Evolutionary conservation across 2,888 invertebrate species (phyloP), one percentile per base, ranked within the genome.

Genomic region (Pecten maximus): DNA sequence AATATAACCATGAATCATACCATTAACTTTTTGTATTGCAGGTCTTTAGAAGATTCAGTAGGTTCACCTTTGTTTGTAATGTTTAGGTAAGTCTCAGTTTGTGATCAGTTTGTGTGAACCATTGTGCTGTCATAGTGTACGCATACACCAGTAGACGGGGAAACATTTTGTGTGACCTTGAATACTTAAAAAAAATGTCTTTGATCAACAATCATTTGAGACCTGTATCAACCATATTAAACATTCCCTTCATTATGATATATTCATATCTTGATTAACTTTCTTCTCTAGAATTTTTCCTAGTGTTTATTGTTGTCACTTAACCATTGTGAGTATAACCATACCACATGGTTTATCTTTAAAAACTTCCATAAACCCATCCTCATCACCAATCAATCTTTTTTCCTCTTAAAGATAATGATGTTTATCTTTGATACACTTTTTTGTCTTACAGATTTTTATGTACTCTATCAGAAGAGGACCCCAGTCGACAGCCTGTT

Each of bases 21-120:
- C n/a, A n/a, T n/a, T n/a, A n/a, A 35, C 23, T 50, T 87, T 89
- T 88, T 89, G 39, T 87, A 40, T 94, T 94, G 50, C 94, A 96
- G 96, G 89, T 94, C 96, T 93, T 97, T 98, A 92, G 97, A 98
- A 94, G 98, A 98, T 96, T 98, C 98, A 95, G 98, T 98, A 95
- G 98, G 98, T 95, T 98, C 98, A 54, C 98, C 98, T 90, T 97
- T 99, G 94, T 99, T 99, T 97, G 98, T 98, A 35, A 97, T 99
- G 97, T 98, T 98, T 97, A 95, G 97, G 97, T 97, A 93, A 92
- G 94, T 91, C 87, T n/a, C n/a, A n/a, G n/a, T n/a, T 40, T 0
- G 19, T 19, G 35, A 6, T 87, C 40, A 28, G 86, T 15, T 23
- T 35, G 28, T 87, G 35, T 40, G 12, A 39, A 35, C 6, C 87